Evolutionary conservation across 1,140 invertebrate genomes (phyloP).

Genomic region (Micrasema minimum): DNA sequence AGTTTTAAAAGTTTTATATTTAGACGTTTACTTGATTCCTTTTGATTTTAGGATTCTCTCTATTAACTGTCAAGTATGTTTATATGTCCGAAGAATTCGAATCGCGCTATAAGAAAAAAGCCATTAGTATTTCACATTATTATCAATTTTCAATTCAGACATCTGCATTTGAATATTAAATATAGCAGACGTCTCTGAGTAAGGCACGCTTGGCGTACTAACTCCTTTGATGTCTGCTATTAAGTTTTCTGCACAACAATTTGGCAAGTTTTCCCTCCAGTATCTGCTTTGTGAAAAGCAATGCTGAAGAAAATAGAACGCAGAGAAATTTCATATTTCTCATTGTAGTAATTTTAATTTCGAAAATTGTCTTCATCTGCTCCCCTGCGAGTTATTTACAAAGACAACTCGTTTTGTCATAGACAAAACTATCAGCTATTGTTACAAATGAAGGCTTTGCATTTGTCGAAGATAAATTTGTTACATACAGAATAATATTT

Average conservation of each 20-base stretch:
- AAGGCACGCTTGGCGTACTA: background rate
- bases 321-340: conserved; percentile 53
- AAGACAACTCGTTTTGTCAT: conserved; percentile 46
- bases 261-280: conserved; percentile 46
- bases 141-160: too few species aligned
- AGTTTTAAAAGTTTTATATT: too few species aligned
- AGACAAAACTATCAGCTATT: conserved; percentile 27
- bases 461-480: too few species aligned
- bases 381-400: conserved; percentile 37
- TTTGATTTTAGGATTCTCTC: too few species aligned
- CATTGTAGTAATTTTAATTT: conserved; percentile 54
- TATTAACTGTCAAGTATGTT: too few species aligned
- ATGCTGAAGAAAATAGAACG: conserved; percentile 36
- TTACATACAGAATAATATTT: too few species aligned
- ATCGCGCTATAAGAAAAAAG: too few species aligned
- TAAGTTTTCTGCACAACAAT: conserved; percentile 52
- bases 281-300: conserved; percentile 39
- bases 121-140: too few species aligned
- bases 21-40: too few species aligned
- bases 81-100: too few species aligned
- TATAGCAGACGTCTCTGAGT: background rate
- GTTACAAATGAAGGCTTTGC: too few species aligned
- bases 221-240: conserved; percentile 38
- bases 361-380: conserved; percentile 51
- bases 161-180: too few species aligned